phyloP scores from a whole-genome alignment of 2,113 vertebrate genomes.

The Coptodon bakossiorum region DNA sequence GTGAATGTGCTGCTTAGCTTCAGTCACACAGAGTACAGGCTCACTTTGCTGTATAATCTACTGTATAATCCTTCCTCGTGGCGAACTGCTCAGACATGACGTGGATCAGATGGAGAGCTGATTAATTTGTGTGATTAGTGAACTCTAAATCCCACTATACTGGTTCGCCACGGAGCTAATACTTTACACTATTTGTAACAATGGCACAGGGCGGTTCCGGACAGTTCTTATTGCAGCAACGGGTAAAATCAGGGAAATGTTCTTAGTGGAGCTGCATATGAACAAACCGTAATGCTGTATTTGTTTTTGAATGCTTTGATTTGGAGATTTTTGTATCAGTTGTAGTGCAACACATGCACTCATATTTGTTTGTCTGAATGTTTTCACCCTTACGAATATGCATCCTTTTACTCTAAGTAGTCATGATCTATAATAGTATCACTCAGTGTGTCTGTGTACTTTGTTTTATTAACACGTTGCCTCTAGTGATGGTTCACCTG shows the following conservation, averaged over 20 bases:
- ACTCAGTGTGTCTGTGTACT: neutral
- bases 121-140: constrained; percentile 69
- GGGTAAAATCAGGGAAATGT: neutral
- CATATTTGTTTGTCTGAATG: neutral
- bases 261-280: neutral
- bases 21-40: neutral
- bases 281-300: neutral
- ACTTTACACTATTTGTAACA: constrained; percentile 47
- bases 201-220: neutral
- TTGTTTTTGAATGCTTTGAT: neutral
- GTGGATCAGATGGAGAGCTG: constrained; percentile 61
- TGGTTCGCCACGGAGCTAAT: constrained; percentile 15
- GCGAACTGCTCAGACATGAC: constrained; percentile 49
- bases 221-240: neutral
- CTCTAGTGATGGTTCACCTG: neutral
- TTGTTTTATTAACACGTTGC: neutral
- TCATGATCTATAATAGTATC: neutral
- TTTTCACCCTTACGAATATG: neutral
- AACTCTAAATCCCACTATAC: constrained; percentile 35
- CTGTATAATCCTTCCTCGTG: constrained; percentile 56
- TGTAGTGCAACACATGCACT: neutral
- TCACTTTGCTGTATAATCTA: constrained; percentile 33
- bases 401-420: neutral
- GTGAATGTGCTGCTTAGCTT: neutral
- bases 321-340: neutral